phyloP scores from a whole-genome alignment of 2,797 vertebrate species.

The Chelmon rostratus region DNA sequence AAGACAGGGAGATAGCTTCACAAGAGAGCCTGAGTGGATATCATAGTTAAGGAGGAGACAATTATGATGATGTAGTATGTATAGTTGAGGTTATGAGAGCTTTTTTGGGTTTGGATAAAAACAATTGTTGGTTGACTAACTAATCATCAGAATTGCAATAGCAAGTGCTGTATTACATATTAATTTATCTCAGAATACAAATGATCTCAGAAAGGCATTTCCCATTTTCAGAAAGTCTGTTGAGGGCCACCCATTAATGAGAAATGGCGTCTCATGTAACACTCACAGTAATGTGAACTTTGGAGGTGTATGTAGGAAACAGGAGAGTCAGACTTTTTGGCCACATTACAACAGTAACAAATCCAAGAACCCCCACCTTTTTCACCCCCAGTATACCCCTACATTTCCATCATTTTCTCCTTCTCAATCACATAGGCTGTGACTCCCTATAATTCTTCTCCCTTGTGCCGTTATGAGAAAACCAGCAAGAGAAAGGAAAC shows the following conservation, averaged over 20 bases:
- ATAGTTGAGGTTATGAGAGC: neutral
- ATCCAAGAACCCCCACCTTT: slow-evolving; percentile 11
- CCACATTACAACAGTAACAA: slow-evolving; percentile 10
- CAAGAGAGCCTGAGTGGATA: neutral
- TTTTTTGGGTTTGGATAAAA: neutral
- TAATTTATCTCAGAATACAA: too few species aligned
- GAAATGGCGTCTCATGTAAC: slow-evolving; percentile 17
- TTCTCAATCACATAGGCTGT: slow-evolving; percentile 33
- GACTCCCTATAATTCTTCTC: neutral
- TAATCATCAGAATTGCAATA: neutral
- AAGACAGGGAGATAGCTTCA: neutral
- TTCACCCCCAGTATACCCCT: slow-evolving; percentile 9
- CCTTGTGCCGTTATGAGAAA: slow-evolving; percentile 26
- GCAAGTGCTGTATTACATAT: too few species aligned
- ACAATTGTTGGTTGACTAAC: neutral
- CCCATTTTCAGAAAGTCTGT: neutral
- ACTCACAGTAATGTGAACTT: slow-evolving; percentile 18
- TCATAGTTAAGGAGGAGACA: neutral
- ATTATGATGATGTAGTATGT: neutral
- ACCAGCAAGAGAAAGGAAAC: slow-evolving; percentile 4
- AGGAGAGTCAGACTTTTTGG: slow-evolving; percentile 26
- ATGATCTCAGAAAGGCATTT: neutral
- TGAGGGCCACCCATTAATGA: neutral
- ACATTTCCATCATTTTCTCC: slow-evolving; percentile 37
- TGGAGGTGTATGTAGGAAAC: slow-evolving; percentile 20